Percentiles rank a stretch among this genome's conserved stretches.
phyloP scores from a whole-genome alignment of 2,797 vertebrate genomes.

The Perodicticus potto region DNA sequence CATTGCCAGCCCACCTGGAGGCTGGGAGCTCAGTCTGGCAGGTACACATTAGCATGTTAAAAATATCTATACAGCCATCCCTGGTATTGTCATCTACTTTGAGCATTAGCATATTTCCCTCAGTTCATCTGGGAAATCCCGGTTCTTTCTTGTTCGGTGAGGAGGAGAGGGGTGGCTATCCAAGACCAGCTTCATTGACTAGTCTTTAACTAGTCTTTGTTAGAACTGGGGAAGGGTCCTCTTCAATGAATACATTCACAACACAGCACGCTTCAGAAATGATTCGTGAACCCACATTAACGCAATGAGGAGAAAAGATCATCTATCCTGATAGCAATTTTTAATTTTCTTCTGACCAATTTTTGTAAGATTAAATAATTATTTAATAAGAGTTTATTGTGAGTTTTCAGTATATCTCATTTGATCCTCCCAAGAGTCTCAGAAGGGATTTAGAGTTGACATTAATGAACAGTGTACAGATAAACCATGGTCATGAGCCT shows the following conservation, averaged over 20 bases:
- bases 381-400: not conserved
- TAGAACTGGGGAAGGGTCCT: not conserved
- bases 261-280: not conserved
- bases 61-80: conserved; percentile 63
- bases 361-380: conserved; percentile 36
- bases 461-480: not conserved
- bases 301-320: not conserved
- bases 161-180: not conserved
- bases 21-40: conserved; percentile 71
- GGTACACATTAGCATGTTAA: conserved; percentile 75
- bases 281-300: not conserved
- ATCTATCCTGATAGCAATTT: not conserved
- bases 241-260: not conserved
- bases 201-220: not conserved
- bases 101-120: conserved; percentile 44
- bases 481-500: not conserved
- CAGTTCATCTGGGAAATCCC: conserved; percentile 65
- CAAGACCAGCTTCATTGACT: not conserved
- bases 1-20: conserved; percentile 73
- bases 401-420: conserved; percentile 11
- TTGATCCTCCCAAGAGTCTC: not conserved
- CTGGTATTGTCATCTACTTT: not conserved
- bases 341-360: conserved; percentile 20
- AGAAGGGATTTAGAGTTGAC: not conserved
- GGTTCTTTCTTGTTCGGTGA: not conserved